phyloP scores from a whole-genome alignment of 2,797 vertebrate species.

The Coranthus polyacanthus region DNA sequence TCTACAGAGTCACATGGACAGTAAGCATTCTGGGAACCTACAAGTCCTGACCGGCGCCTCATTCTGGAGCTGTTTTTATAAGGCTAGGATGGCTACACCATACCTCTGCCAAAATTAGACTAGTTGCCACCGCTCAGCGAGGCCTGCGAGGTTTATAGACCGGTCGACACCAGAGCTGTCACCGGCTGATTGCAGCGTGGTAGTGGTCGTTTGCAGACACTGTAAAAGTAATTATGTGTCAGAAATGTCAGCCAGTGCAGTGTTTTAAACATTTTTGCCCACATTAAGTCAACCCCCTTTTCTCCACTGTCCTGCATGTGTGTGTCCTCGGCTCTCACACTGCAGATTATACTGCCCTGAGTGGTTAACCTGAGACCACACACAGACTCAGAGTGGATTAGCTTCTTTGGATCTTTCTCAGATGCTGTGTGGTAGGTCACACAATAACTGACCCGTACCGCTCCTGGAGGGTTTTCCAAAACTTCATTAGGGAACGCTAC shows the following conservation, averaged over 20 bases:
- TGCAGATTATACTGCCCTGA: slow-evolving; percentile 30
- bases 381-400: slow-evolving; percentile 53
- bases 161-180: slow-evolving; percentile 30
- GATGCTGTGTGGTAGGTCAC: slow-evolving; percentile 54
- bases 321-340: slow-evolving; percentile 50
- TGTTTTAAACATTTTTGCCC: slow-evolving; percentile 11
- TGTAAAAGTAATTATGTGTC: slow-evolving; percentile 33
- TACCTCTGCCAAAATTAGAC: slow-evolving; percentile 63
- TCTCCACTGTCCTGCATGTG: slow-evolving; percentile 28
- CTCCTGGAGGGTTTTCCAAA: slow-evolving; percentile 35
- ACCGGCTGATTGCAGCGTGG: slow-evolving; percentile 18
- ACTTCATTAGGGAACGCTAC: slow-evolving; percentile 26
- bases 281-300: slow-evolving; percentile 25
- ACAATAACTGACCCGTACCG: slow-evolving; percentile 49
- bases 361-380: slow-evolving; percentile 61
- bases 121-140: slow-evolving; percentile 28
- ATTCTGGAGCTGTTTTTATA: slow-evolving; percentile 60
- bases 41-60: slow-evolving; percentile 36
- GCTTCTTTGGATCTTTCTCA: slow-evolving; percentile 46
- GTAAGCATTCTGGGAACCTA: slow-evolving; percentile 77
- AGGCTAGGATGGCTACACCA: slow-evolving; percentile 36
- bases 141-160: slow-evolving; percentile 29
- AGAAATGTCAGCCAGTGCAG: slow-evolving; percentile 11
- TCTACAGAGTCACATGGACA: slow-evolving; percentile 74
- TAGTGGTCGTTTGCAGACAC: slow-evolving; percentile 33